Evolutionary conservation across 2,797 vertebrate genomes (phyloP).

Genomic region (Poeciliopsis infans): DNA sequence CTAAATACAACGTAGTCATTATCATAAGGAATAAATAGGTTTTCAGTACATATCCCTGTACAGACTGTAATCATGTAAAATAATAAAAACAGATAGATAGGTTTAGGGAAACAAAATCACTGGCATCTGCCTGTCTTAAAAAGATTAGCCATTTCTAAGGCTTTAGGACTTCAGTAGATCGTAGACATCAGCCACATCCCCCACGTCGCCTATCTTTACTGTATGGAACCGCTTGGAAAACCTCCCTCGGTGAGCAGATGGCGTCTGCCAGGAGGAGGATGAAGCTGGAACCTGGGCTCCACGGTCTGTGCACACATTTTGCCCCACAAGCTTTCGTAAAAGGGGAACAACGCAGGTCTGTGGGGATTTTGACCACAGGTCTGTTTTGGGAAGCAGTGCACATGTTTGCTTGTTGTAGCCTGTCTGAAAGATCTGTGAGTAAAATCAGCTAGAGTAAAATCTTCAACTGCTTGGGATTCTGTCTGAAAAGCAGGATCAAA

Average conservation of each 20-base stretch:
- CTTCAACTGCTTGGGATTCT: conserved; percentile 35
- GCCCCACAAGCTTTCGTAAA: conserved; percentile 52
- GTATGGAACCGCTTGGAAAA: conserved; percentile 76
- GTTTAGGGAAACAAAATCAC: neutral
- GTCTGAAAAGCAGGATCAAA: conserved; percentile 47
- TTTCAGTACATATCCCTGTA: neutral
- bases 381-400: conserved; percentile 67
- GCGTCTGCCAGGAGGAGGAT: conserved; percentile 73
- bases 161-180: neutral
- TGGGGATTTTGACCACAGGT: conserved; percentile 64
- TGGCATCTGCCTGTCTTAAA: neutral
- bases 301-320: conserved; percentile 51
- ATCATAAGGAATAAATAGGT: neutral
- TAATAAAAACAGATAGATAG: neutral
- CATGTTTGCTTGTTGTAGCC: conserved; percentile 65
- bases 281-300: conserved; percentile 68
- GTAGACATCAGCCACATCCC: conserved; percentile 55
- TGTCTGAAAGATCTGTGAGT: conserved; percentile 47
- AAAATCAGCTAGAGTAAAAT: conserved; percentile 41
- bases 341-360: conserved; percentile 58
- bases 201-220: conserved; percentile 53
- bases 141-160: neutral
- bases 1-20: neutral
- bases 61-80: neutral
- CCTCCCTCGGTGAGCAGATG: conserved; percentile 80